Evolutionary conservation across 1,140 invertebrate species (phyloP).

Genomic region (Propsilocerus akamusi): DNA sequence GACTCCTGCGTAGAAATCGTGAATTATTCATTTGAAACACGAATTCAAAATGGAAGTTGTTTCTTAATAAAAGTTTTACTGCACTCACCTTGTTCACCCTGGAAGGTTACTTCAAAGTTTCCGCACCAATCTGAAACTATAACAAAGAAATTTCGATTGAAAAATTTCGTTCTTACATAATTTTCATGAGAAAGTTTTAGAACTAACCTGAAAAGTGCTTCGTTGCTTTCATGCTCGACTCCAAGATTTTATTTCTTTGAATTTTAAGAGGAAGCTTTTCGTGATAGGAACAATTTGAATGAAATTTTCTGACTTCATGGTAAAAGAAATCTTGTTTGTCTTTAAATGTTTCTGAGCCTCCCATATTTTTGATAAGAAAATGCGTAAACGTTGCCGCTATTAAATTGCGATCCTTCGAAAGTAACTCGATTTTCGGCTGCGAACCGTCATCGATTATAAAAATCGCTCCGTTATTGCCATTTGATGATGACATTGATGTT

Average conservation of each 20-base stretch:
- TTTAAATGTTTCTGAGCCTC: constrained; percentile 87
- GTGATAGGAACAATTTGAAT: constrained; percentile 67
- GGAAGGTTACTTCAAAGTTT: constrained; percentile 82
- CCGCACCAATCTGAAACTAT: constrained; percentile 74
- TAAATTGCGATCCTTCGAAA: constrained; percentile 67
- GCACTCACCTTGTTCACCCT: constrained; percentile 70
- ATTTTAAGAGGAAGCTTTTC: constrained; percentile 70
- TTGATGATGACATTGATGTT: constrained; percentile 8
- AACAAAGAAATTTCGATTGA: constrained; percentile 23
- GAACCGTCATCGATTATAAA: constrained; percentile 75
- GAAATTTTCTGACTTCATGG: constrained; percentile 73
- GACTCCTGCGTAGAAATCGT: constrained; percentile 37
- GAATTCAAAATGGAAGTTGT: constrained; percentile 5
- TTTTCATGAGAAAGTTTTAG: background rate
- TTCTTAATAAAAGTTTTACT: no score
- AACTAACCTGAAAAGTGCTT: constrained; percentile 30
- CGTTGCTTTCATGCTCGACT: constrained; percentile 70
- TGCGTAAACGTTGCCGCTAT: constrained; percentile 85
- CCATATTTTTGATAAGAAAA: constrained; percentile 86
- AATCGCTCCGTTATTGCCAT: constrained; percentile 29
- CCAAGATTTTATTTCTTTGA: constrained; percentile 56
- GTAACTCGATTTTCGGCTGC: constrained; percentile 66
- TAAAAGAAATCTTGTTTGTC: constrained; percentile 93
- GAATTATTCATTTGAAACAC: background rate
- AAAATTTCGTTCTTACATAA: background rate